These are phyloP conservation scores for Telmatherina bonti DNA, from an alignment of 2,797 vertebrate species.

Conservation along the genomic window DNA sequence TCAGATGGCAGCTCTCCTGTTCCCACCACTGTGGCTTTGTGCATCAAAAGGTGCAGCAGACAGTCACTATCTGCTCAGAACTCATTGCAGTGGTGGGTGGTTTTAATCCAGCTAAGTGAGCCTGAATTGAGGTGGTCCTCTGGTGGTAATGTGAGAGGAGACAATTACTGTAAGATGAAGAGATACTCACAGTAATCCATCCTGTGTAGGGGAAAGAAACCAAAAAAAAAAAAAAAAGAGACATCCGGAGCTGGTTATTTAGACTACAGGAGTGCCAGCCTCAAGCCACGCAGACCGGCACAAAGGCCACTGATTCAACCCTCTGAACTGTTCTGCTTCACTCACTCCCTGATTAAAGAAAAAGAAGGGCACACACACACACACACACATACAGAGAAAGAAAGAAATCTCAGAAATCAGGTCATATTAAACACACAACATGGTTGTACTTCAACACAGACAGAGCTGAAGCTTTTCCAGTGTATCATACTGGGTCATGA, in stretches of 20 bases:
- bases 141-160: slow-evolving; percentile 64
- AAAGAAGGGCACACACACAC: slow-evolving; percentile 45
- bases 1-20: slow-evolving; percentile 12
- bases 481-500: slow-evolving; percentile 55
- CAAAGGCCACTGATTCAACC: slow-evolving; percentile 59
- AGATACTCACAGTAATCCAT: slow-evolving; percentile 62
- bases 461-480: slow-evolving; percentile 36
- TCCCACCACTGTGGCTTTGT: not conserved
- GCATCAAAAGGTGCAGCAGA: slow-evolving; percentile 26
- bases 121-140: slow-evolving; percentile 70
- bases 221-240: slow-evolving; percentile 52
- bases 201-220: slow-evolving; percentile 40
- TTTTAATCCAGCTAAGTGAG: slow-evolving; percentile 61
- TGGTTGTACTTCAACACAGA: slow-evolving; percentile 40
- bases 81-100: slow-evolving; percentile 41
- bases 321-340: slow-evolving; percentile 65
- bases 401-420: slow-evolving; percentile 42
- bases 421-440: slow-evolving; percentile 39
- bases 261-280: slow-evolving; percentile 61
- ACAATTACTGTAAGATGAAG: slow-evolving; percentile 71
- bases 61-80: slow-evolving; percentile 44
- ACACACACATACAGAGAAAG: slow-evolving; percentile 19
- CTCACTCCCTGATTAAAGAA: slow-evolving; percentile 76
- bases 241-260: slow-evolving; percentile 74
- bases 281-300: slow-evolving; percentile 44